These are phyloP conservation scores for Sphaerodactylus townsendi DNA, from an alignment of 2,113 vertebrate species.

Conservation along the genomic window DNA sequence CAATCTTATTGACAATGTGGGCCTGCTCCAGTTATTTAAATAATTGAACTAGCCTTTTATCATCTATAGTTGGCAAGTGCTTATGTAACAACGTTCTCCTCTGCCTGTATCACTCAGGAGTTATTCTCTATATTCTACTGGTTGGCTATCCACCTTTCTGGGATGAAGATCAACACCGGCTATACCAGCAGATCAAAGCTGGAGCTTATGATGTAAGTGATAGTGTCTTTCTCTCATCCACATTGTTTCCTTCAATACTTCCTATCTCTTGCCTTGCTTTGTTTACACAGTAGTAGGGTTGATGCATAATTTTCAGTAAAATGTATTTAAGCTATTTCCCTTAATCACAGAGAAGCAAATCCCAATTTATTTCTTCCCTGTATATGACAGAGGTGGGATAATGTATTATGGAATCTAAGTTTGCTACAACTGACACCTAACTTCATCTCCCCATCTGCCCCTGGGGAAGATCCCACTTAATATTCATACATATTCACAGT, in stretches of 20 bases:
- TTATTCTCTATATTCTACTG: constrained; percentile 96
- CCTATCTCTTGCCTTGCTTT: background rate
- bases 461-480: no score
- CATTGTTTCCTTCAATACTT: background rate
- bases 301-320: background rate
- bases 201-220: constrained; percentile 94
- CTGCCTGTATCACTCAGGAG: constrained; percentile 76
- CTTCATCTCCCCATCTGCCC: background rate
- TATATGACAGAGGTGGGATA: background rate
- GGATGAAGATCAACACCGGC: constrained; percentile 97
- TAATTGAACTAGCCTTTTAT: background rate
- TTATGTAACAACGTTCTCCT: background rate
- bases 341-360: background rate
- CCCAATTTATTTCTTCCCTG: background rate
- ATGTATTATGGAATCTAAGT: background rate
- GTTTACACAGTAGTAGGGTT: background rate
- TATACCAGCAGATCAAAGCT: constrained; percentile 98
- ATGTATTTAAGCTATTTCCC: no score
- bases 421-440: background rate
- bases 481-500: no score
- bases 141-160: constrained; percentile 98
- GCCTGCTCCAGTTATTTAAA: background rate
- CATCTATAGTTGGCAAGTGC: background rate
- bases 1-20: background rate
- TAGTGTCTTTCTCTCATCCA: background rate